A percentile compares a stretch with the other conserved stretches of the same genome.
phyloP scores from a whole-genome alignment of 2,888 invertebrate genomes.

The Invenusta paracnida region DNA sequence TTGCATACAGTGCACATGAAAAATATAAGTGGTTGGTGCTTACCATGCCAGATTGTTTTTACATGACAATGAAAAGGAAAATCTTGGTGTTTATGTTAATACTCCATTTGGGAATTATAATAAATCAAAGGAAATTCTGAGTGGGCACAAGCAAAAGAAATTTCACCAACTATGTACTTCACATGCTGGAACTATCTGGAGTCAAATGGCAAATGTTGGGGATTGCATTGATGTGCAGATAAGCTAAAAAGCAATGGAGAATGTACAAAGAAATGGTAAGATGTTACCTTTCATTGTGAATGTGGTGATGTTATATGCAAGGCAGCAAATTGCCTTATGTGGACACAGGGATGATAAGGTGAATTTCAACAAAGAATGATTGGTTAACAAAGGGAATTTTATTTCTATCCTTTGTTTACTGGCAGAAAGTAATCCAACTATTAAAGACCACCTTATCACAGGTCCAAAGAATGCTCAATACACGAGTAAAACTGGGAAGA shows the following conservation, averaged over 20 bases:
- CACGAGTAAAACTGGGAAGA: not conserved
- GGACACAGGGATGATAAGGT: conserved; percentile 20
- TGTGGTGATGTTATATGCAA: not conserved
- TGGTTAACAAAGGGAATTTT: conserved; percentile 4
- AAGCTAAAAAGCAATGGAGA: not conserved
- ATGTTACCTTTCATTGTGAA: not conserved
- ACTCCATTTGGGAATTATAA: not conserved
- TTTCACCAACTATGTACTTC: not conserved
- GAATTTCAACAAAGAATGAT: not conserved
- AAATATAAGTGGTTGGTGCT: conserved; percentile 16
- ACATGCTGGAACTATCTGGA: not conserved
- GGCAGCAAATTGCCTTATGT: not conserved
- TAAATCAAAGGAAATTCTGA: conserved; percentile 13
- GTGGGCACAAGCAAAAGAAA: not conserved
- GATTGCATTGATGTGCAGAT: not conserved
- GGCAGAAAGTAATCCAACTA: not conserved
- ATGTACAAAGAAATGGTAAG: not conserved
- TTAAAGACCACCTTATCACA: not conserved
- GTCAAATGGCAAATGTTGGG: not conserved
- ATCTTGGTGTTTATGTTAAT: conserved; percentile 5
- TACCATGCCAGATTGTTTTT: not conserved
- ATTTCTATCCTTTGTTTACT: not conserved
- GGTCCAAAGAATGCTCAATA: not conserved
- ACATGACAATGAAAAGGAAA: not conserved
- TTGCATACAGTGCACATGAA: not conserved